Base-by-base conservation (phyloP, 2,888 invertebrate genomes). In the Leptothorax acervorum region DNA sequence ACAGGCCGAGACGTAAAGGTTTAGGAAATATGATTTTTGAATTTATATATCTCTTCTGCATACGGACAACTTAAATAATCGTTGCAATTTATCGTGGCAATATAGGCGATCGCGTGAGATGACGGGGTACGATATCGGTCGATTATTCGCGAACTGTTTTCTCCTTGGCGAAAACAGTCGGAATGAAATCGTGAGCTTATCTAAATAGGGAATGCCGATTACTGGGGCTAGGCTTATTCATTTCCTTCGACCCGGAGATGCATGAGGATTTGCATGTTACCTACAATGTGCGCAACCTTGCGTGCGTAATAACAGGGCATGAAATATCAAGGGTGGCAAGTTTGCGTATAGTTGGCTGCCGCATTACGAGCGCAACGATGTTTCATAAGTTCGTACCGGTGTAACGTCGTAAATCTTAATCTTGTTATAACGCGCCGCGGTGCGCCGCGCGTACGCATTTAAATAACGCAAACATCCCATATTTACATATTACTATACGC, bases 201-300 rank as follows among this genome's bases (percentile, higher is more conserved):
- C 84, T 81, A 81, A 84, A 81, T 74, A 85, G 78, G 75, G 78
- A 68, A 75, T 62, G 60, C 74, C 84, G 83, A 85, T 85, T 85
- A 79, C 84, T 35, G 45, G 70, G 45, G 70, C 60, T 8, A 39
- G 60, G 75, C 63, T 82, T 71, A 78, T 68, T 84, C 84, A 62
- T 84, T 79, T 83, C 83, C 60, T 75, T 79, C 74, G 84, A 62
- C 18, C 39, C 63, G 79, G 79, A 85, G 79, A 85, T 83, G 83
- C 39, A 78, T 74, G 68, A 60, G 74, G 74, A 88, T 88, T 83
- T 87, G 75, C 87, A 87, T 88, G 74, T 42, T 74, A 53, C 71
- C 71, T 74, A 66, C 73, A 60, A 55, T 79, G 63, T 63, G 83
- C 65, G 82, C 79, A 84, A 79, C 79, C 74, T 88, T 82, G 84